These are phyloP conservation scores for Hippopotamus amphibius DNA, from an alignment of 2,113 vertebrate genomes.

Conservation along the genomic window DNA sequence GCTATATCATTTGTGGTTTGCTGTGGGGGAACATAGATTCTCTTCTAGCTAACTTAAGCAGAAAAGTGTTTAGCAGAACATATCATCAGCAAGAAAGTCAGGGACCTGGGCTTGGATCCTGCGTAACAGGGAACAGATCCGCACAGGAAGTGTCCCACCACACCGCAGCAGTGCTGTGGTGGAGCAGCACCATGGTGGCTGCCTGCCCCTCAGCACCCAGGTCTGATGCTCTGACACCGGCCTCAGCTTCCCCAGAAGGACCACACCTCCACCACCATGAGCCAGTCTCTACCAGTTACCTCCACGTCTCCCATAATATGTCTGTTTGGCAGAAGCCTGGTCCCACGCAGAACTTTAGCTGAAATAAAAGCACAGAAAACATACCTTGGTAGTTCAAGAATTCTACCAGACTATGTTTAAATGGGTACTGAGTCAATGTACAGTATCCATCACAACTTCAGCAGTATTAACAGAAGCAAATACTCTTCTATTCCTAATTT, in stretches of 20 bases:
- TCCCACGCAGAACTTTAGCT: neutral
- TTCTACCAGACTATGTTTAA: neutral
- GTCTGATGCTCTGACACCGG: neutral
- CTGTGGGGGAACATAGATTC: neutral
- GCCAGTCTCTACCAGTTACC: neutral
- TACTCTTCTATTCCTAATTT: neutral
- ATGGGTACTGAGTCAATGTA: neutral
- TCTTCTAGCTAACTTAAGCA: neutral
- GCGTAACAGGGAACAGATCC: neutral
- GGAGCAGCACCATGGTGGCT: fast-evolving
- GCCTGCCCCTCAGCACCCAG: too few species aligned
- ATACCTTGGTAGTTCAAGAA: neutral
- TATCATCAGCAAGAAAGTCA: neutral
- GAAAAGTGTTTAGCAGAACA: neutral
- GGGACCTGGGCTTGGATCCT: neutral
- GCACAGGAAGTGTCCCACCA: neutral
- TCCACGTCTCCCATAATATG: neutral
- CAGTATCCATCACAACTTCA: neutral
- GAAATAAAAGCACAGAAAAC: neutral
- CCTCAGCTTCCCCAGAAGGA: neutral
- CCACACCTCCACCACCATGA: neutral
- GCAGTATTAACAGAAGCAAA: neutral
- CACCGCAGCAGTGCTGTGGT: fast-evolving
- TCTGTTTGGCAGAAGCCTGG: neutral
- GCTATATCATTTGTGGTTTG: neutral